Percentiles rank a stretch among this genome's conserved stretches.
These are phyloP conservation scores for Pseudochirops cupreus DNA, from an alignment of 2,797 vertebrate genomes.

Conservation along the genomic window DNA sequence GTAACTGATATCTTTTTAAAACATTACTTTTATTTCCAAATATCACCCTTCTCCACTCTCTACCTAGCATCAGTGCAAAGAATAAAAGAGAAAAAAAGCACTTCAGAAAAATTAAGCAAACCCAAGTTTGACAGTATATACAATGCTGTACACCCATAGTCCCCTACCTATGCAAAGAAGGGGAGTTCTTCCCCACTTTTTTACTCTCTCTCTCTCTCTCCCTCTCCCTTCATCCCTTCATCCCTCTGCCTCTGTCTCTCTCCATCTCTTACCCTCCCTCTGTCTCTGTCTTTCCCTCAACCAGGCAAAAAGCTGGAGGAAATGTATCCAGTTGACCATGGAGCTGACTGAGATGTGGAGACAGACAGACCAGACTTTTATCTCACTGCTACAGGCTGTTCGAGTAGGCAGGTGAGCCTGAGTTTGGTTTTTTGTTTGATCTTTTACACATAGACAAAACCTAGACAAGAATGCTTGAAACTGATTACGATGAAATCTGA, in stretches of 20 bases:
- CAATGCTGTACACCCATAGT: not conserved
- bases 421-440: not conserved
- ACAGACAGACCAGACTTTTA: conserved; percentile 93
- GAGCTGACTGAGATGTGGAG: conserved; percentile 94
- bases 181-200: not conserved
- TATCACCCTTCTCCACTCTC: not conserved
- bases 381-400: conserved; percentile 93
- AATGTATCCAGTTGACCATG: conserved; percentile 95
- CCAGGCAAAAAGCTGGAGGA: conserved; percentile 95
- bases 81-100: not conserved
- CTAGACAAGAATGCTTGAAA: no score
- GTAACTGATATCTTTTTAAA: not conserved
- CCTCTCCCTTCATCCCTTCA: not conserved
- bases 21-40: not conserved
- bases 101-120: not conserved
- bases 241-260: not conserved
- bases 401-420: conserved; percentile 93
- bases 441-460: not conserved
- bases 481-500: no score
- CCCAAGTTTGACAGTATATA: not conserved
- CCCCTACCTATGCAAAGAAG: not conserved
- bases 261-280: not conserved
- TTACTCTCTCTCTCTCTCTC: not conserved
- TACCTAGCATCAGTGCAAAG: not conserved
- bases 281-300: not conserved